Evolutionary conservation across 2,113 vertebrate species (phyloP).

Genomic region (Oncorhynchus nerka): DNA sequence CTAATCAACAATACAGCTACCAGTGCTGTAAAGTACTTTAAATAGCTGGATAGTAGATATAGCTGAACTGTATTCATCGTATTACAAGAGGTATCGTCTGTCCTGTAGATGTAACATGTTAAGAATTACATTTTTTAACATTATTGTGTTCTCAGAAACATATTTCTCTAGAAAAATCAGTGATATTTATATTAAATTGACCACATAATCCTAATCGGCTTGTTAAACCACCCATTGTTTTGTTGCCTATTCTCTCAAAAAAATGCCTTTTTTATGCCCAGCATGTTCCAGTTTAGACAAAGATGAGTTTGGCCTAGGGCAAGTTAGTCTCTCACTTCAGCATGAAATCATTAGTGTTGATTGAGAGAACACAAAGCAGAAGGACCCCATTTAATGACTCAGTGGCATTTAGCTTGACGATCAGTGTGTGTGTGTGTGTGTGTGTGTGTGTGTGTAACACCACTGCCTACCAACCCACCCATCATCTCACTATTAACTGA

Average conservation of each 20-base stretch:
- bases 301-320: constrained; percentile 53
- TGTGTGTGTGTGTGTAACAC: constrained; percentile 25
- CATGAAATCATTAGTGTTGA: constrained; percentile 67
- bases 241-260: constrained; percentile 14
- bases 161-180: constrained; percentile 38
- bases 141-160: constrained; percentile 10
- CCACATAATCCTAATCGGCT: constrained; percentile 34
- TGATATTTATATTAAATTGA: constrained; percentile 53
- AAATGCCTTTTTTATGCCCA: constrained; percentile 37
- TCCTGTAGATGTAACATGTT: too few relatives aligned
- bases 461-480: constrained; percentile 57
- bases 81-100: too few relatives aligned
- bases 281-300: constrained; percentile 56
- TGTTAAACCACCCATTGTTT: constrained; percentile 51
- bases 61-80: too few relatives aligned
- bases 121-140: too few relatives aligned
- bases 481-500: constrained; percentile 63
- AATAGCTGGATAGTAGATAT: neutral
- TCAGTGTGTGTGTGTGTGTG: constrained; percentile 17
- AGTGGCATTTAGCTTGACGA: constrained; percentile 56
- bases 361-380: constrained; percentile 44
- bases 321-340: constrained; percentile 55
- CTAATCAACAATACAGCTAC: too few relatives aligned
- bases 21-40: too few relatives aligned
- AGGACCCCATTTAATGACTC: constrained; percentile 64